These are phyloP conservation scores for Siphlonurus alternatus DNA, from an alignment of 2,888 invertebrate genomes.

Conservation along the genomic window DNA sequence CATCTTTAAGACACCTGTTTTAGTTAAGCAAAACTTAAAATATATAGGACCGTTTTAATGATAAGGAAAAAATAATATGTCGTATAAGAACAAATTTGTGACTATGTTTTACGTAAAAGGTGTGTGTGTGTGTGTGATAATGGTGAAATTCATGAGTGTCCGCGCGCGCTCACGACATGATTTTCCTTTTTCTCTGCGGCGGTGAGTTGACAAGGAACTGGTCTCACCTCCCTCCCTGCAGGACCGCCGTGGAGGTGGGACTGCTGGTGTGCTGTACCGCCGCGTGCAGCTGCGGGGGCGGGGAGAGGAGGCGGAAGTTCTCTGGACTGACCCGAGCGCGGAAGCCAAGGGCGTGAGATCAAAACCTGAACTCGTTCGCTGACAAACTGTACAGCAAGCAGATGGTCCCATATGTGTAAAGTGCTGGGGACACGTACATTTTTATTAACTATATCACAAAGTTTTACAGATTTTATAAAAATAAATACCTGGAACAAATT, in stretches of 20 bases:
- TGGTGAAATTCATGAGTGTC: background rate
- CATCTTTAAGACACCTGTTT: background rate
- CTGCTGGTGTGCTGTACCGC: background rate
- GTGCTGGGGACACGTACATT: too few species aligned
- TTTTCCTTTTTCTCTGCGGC: background rate
- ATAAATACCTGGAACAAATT: too few species aligned
- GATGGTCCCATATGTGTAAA: too few species aligned
- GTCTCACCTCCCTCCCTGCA: background rate
- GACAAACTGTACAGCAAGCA: too few species aligned
- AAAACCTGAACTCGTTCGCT: background rate
- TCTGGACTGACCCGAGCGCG: background rate
- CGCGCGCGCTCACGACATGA: background rate
- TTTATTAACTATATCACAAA: too few species aligned
- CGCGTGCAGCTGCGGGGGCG: too few species aligned
- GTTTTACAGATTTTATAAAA: too few species aligned
- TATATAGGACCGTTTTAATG: background rate
- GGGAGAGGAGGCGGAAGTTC: background rate
- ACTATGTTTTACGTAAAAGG: background rate
- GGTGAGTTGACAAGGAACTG: background rate
- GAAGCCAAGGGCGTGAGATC: background rate
- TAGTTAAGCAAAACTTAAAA: background rate
- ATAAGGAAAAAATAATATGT: background rate
- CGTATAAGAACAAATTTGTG: background rate
- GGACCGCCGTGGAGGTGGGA: too few species aligned
- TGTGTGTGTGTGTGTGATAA: background rate